Evolutionary conservation across 2,797 vertebrate species (phyloP).

Genomic region (Anomalospiza imberbis): DNA sequence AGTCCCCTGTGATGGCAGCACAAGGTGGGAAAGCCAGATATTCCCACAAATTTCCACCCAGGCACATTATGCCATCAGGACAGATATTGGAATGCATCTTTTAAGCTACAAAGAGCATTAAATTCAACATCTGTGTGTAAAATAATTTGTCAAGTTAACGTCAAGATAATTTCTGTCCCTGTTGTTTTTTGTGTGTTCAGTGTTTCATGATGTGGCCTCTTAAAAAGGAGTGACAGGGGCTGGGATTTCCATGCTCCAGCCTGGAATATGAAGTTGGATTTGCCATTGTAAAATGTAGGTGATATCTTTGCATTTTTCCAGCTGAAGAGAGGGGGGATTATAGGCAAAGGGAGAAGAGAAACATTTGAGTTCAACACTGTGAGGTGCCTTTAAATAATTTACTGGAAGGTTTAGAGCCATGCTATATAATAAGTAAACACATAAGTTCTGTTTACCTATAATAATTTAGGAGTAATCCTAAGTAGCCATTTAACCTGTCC

Average conservation of each 20-base stretch:
- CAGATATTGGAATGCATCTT: not conserved
- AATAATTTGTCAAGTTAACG: not conserved
- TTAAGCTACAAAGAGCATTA: not conserved
- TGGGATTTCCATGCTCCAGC: not conserved
- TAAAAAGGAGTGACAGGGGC: not conserved
- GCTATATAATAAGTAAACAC: not conserved
- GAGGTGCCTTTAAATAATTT: not conserved
- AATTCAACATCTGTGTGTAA: not conserved
- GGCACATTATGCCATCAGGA: not conserved
- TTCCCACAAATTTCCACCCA: not conserved
- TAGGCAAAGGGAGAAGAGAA: not conserved
- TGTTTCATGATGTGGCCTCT: not conserved
- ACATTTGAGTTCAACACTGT: not conserved
- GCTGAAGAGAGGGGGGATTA: not conserved
- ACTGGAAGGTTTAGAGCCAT: not conserved
- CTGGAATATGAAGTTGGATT: not conserved
- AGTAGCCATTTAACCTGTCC: not conserved
- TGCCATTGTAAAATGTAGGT: not conserved
- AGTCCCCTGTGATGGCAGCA: not conserved
- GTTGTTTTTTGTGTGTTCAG: not conserved
- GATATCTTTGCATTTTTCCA: not conserved
- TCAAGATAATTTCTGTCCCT: not conserved
- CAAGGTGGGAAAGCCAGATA: not conserved
- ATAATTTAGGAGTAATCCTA: not conserved
- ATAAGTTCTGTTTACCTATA: not conserved